Conservation (phyloP, 2,797 vertebrate genomes). For the Hemitrygon akajei region DNA sequence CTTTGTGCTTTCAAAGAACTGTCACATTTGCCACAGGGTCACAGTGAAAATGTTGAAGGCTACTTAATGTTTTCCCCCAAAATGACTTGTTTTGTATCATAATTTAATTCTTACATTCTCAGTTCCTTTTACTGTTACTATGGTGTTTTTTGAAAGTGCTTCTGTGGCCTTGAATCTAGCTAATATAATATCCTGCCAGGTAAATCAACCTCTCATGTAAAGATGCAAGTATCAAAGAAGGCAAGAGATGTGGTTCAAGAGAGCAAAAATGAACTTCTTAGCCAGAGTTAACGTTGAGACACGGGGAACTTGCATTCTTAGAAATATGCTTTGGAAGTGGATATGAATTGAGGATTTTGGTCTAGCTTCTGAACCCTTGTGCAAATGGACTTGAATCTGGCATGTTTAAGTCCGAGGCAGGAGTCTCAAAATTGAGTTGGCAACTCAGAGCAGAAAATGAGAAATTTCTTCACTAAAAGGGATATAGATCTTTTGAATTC, state of each 20-base stretch:
- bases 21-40: slow-evolving; percentile 56
- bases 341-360: background rate
- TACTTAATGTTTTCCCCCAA: slow-evolving; percentile 69
- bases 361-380: background rate
- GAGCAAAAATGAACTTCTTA: background rate
- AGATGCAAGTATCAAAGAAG: background rate
- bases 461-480: too few relatives aligned
- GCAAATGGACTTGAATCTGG: background rate
- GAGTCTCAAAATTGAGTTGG: too few relatives aligned
- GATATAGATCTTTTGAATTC: too few relatives aligned
- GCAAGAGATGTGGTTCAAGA: too few relatives aligned
- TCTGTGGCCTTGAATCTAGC: background rate
- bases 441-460: too few relatives aligned
- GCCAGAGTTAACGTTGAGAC: background rate
- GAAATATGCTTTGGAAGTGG: background rate
- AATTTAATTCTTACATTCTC: slow-evolving; percentile 10
- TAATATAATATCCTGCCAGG: background rate
- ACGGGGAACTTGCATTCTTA: background rate
- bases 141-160: background rate
- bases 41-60: slow-evolving; percentile 73
- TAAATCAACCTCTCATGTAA: background rate
- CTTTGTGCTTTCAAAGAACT: slow-evolving; percentile 65
- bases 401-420: too few relatives aligned
- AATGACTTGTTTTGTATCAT: background rate
- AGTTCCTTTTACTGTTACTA: background rate